Base-by-base conservation (phyloP, 64 coral and sea anemone species). In the Platygyra sinensis region DNA sequence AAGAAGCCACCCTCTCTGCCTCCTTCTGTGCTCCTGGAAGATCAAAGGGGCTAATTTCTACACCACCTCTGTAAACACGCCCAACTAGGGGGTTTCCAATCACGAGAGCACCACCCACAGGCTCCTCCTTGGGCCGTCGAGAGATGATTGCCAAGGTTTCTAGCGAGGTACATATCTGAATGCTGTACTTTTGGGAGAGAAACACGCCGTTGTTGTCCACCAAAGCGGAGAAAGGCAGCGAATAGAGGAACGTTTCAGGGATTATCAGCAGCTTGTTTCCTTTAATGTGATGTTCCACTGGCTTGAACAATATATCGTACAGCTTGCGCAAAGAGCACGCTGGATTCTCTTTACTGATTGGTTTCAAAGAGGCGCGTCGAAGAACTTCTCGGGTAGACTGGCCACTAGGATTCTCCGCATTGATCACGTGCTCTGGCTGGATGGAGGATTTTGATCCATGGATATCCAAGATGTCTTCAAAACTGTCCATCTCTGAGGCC, bases 1-100 rank as follows among this genome's bases (percentile, higher is more conserved):
- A 83, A 19, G 57, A 64, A 9, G 80, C 80, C 28, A 83, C 80
- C 2, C 65, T 69, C 36, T 63, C 29, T 18, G 80, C 80, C 57
- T 83, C 80, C 80, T 83, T 64, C 27, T n/a, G 36, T 24, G 79
- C 79, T 36, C 79, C 79, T 60, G 79, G 52, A 4, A 79, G 77
- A 10, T 52, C 30, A 51, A 36, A 54, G 55, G 77, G 77, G 20
- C 77, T 17, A 15, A 60, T 79, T 54, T 54, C 77, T 60, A 52
- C 50, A 17, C 77, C 46, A 4, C 77, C n/a, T 79, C 19, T 60
- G 46, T 25, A n/a, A 22, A 79, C 77, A 22, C 55, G 77, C 42
- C 77, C 77, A 54, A 79, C 20, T 6, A 28, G 42, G 3, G 77
- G 77, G 77, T 79, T 79, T 13, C 77, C 77, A 29, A 79, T 79